Evolutionary conservation across 2,888 invertebrate genomes (phyloP).

Genomic region (Rapana venosa): DNA sequence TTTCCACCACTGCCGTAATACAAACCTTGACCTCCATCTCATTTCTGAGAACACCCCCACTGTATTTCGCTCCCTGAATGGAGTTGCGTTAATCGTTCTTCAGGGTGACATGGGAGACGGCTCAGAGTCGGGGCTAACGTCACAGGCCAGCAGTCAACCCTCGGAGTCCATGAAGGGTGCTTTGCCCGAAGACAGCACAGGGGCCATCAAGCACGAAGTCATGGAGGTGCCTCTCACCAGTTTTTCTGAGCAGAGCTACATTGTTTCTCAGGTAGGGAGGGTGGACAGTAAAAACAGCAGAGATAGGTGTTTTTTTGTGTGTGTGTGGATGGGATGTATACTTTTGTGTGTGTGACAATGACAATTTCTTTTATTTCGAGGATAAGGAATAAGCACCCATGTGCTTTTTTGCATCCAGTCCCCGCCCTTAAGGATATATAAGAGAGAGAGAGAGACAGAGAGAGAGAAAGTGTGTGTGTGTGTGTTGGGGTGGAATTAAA

Average conservation of each 20-base stretch:
- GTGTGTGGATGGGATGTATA: too few species aligned
- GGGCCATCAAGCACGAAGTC: neutral
- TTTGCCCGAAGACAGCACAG: neutral
- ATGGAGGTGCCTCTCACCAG: neutral
- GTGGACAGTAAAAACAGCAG: neutral
- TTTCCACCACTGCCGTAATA: too few species aligned
- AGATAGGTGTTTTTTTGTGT: too few species aligned
- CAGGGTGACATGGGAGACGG: constrained; percentile 25
- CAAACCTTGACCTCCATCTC: too few species aligned
- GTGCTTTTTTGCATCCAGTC: too few species aligned
- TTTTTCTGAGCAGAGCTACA: neutral
- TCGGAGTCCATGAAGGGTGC: neutral
- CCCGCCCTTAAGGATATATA: too few species aligned
- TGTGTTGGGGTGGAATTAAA: too few species aligned
- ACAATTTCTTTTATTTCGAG: too few species aligned
- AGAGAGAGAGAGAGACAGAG: too few species aligned
- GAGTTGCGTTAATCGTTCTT: neutral
- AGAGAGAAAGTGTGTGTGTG: too few species aligned
- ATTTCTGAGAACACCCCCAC: neutral
- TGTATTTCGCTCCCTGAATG: neutral
- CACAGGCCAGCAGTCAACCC: neutral
- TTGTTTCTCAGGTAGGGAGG: neutral
- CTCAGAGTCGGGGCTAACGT: neutral
- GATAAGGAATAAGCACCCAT: too few species aligned
- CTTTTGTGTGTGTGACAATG: too few species aligned